Evolutionary conservation across 1,140 invertebrate species (phyloP).

Genomic region (Tribolium madens): DNA sequence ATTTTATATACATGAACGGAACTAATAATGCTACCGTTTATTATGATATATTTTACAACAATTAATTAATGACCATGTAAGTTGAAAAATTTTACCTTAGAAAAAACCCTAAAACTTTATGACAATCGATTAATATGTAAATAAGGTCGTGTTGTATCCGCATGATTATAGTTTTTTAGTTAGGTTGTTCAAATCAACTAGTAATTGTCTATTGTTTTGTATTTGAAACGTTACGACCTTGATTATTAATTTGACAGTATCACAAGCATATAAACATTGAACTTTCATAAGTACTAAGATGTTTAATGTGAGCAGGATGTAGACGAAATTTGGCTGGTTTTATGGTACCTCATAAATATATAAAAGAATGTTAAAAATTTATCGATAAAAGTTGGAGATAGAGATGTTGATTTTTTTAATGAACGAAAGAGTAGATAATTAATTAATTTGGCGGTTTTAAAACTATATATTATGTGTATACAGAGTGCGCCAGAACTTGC

Average conservation of each 20-base stretch:
- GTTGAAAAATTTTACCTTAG: too few relatives aligned
- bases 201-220: not conserved
- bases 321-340: not conserved
- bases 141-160: conserved; percentile 8
- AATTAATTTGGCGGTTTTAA: not conserved
- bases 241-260: not conserved
- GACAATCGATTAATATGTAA: conserved; percentile 4
- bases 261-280: not conserved
- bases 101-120: too few relatives aligned
- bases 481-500: too few relatives aligned
- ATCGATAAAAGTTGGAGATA: not conserved
- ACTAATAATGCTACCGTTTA: conserved; percentile 1
- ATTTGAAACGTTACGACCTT: not conserved
- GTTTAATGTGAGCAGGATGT: not conserved
- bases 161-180: not conserved
- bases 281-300: not conserved
- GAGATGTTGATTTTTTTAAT: not conserved
- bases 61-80: not conserved
- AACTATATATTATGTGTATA: not conserved
- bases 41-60: not conserved
- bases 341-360: not conserved
- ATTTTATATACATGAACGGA: not conserved
- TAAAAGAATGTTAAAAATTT: not conserved
- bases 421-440: not conserved
- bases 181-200: not conserved